Evolutionary conservation across 2,888 invertebrate species (phyloP), one percentile per base, ranked within the genome.

Genomic region (Cephus sareptanus): DNA sequence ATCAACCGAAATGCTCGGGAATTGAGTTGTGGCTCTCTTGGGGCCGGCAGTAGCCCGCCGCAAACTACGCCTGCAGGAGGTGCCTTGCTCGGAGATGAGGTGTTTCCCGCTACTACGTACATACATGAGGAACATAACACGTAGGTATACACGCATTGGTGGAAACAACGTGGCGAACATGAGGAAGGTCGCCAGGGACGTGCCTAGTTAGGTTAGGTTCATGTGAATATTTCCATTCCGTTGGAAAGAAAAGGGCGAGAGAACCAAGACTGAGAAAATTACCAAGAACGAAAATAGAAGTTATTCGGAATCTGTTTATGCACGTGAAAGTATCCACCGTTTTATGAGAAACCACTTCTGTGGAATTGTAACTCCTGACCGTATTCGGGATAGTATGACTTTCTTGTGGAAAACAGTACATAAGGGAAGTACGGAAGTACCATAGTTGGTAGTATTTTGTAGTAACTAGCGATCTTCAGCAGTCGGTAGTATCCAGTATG

Each of bases 21-120:
- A 88, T 88, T 88, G 88, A 88, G 87, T 88, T 88, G 88, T 88
- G 87, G 86, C 81, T 82, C 88, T 85, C 87, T 80, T 77, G 87
- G 87, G 88, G 83, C 81, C 81, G 79, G 81, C 80, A 82, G 74
- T 79, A 78, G 79, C 78, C 82, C 76, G 77, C 85, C 82, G 75
- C 84, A 84, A 85, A 85, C 85, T 85, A 81, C 80, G 30, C 31
- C 71, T 71, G 34, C 34, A 71, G 71, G 31, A 71, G 71, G 71
- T 71, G 80, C 81, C 85, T 81, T 35, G 82, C 81, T 79, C 81
- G 82, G 81, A 81, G 80, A 81, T 80, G 84, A 78, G 80, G 76
- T 75, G 80, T 79, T 84, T 84, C 82, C 75, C 80, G 82, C 85
- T 81, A 81, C 56, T 56, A 23, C 23, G 56, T 56, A 56, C 56